Percentiles rank a stretch among this genome's conserved stretches.
These are phyloP conservation scores for Esox niger DNA, from an alignment of 2,113 vertebrate species.

Conservation along the genomic window DNA sequence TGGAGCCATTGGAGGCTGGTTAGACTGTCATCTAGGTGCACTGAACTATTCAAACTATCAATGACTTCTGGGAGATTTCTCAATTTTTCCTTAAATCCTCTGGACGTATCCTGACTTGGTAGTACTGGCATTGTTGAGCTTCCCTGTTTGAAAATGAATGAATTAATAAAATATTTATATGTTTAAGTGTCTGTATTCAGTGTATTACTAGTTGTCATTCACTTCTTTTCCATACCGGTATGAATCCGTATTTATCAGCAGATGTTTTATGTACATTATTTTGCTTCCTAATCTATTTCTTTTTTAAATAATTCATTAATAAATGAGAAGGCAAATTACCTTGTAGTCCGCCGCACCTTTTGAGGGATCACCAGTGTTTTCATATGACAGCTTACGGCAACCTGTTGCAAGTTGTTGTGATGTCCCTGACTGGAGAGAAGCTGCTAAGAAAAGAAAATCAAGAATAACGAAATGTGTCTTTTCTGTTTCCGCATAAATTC, in stretches of 20 bases:
- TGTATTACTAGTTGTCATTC: no score
- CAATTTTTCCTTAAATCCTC: constrained; percentile 26
- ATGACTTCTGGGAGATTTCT: constrained; percentile 19
- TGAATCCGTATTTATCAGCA: no score
- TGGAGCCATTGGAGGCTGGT: constrained; percentile 66
- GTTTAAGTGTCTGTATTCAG: no score
- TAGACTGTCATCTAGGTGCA: constrained; percentile 55
- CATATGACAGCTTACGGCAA: not conserved
- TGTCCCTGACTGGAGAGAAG: not conserved
- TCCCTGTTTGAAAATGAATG: not conserved
- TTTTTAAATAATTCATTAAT: no score
- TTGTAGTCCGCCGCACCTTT: not conserved
- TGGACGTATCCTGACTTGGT: constrained; percentile 16
- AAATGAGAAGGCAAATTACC: no score
- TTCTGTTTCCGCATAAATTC: not conserved
- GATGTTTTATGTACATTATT: no score
- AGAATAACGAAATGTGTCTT: not conserved
- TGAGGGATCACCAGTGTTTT: not conserved
- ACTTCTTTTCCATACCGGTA: no score
- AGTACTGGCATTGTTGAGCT: constrained; percentile 35
- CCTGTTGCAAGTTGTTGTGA: constrained; percentile 3
- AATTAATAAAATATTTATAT: no score
- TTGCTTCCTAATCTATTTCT: no score
- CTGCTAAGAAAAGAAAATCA: not conserved
- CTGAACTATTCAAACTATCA: constrained; percentile 4